Conservation (phyloP, 1,140 invertebrate genomes). For the Plodia interpunctella region DNA sequence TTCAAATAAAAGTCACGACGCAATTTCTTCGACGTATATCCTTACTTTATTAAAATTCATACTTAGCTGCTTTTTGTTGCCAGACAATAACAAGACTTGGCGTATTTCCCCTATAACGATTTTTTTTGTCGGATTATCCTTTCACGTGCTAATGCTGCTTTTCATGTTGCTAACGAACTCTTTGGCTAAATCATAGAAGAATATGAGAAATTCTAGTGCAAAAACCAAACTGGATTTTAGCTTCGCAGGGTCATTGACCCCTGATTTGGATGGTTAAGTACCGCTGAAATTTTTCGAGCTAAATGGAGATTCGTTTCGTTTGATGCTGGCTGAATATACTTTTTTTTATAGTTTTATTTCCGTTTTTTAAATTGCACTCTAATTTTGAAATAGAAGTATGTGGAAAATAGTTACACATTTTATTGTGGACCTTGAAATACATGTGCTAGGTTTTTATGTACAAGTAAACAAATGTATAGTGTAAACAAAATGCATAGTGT, state of each 20-base stretch:
- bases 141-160: constrained; percentile 6
- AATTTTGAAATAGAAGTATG: no score
- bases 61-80: background rate
- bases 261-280: background rate
- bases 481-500: no score
- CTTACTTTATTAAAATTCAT: background rate
- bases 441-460: no score
- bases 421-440: no score
- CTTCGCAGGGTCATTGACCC: background rate
- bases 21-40: no score
- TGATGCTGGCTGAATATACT: background rate
- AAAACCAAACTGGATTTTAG: background rate
- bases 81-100: background rate
- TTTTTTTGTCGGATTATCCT: constrained; percentile 7
- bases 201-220: constrained; percentile 1
- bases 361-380: background rate
- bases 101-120: background rate
- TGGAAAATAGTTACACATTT: no score
- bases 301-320: constrained; percentile 1
- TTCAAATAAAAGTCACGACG: no score
- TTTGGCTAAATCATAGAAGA: constrained; percentile 2
- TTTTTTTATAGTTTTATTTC: background rate
- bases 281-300: background rate
- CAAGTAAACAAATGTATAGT: no score
- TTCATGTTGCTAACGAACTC: constrained; percentile 13